Conservation (phyloP, 2,113 vertebrate genomes). For the Larimichthys crocea region DNA sequence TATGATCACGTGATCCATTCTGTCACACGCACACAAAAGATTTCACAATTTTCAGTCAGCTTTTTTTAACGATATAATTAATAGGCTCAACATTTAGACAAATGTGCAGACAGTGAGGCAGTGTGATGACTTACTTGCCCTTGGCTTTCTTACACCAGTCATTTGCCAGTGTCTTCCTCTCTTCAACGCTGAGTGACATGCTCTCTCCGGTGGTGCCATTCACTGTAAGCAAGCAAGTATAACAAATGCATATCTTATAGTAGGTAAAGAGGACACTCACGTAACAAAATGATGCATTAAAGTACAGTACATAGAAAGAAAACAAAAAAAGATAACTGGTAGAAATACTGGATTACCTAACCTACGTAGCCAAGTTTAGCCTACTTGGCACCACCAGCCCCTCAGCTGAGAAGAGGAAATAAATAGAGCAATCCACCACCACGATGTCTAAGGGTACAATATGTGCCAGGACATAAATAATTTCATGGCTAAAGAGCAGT, state of each 20-base stretch:
- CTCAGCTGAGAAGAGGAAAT: background rate
- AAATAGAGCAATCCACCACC: background rate
- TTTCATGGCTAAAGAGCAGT: background rate
- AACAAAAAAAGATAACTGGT: background rate
- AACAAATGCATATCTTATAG: background rate
- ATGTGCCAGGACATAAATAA: background rate
- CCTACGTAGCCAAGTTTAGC: background rate
- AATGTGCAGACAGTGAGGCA: background rate
- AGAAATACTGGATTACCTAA: background rate
- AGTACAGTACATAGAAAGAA: background rate
- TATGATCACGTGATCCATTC: conserved; percentile 91
- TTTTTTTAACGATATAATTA: background rate
- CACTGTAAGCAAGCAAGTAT: conserved; percentile 80
- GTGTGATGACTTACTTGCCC: conserved; percentile 70
- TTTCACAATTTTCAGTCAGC: background rate
- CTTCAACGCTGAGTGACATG: conserved; percentile 88
- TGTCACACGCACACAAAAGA: conserved; percentile 61
- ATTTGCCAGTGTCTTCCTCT: conserved; percentile 89
- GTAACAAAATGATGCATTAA: background rate
- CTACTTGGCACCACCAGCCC: background rate
- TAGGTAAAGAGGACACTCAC: background rate
- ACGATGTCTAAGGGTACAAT: background rate
- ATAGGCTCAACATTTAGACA: background rate
- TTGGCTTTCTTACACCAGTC: conserved; percentile 89
- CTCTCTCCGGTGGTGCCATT: conserved; percentile 97